phyloP scores from a whole-genome alignment of 2,797 vertebrate species.

The Merluccius polli region DNA sequence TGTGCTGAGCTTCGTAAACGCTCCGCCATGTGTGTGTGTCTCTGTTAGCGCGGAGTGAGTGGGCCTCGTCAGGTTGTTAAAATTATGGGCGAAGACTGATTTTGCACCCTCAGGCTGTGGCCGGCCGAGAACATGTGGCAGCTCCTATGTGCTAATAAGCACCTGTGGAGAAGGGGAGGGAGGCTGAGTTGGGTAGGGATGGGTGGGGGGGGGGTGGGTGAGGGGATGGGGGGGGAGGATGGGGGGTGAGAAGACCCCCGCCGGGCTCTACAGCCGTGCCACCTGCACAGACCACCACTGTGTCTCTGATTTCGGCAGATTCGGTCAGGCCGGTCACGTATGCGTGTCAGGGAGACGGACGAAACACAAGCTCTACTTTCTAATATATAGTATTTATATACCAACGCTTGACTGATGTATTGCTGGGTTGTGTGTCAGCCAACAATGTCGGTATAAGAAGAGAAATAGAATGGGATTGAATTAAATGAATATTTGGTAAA shows the following conservation, averaged over 20 bases:
- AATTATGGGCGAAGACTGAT: constrained; percentile 75
- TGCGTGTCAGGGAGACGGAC: background rate
- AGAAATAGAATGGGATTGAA: background rate
- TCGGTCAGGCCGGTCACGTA: background rate
- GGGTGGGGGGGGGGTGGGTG: too few species aligned
- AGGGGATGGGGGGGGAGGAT: background rate
- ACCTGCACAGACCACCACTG: constrained; percentile 76
- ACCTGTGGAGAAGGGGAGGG: constrained; percentile 71
- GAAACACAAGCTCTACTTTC: background rate
- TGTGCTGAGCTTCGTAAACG: constrained; percentile 63
- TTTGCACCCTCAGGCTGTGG: constrained; percentile 69
- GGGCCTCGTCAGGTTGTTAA: constrained; percentile 67
- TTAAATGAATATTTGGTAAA: background rate
- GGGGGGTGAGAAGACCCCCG: constrained; percentile 56
- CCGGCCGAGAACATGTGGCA: constrained; percentile 75
- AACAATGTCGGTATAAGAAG: background rate
- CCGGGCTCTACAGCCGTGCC: constrained; percentile 65
- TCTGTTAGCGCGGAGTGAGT: constrained; percentile 29
- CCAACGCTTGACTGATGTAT: background rate
- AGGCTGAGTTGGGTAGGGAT: too few species aligned
- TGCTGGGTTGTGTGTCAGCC: background rate
- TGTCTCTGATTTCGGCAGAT: constrained; percentile 46
- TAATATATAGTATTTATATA: background rate
- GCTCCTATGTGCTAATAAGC: constrained; percentile 81
- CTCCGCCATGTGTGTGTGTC: constrained; percentile 59